Evolutionary conservation across 2,888 invertebrate species (phyloP).

Genomic region (Tryphoninae sp.): DNA sequence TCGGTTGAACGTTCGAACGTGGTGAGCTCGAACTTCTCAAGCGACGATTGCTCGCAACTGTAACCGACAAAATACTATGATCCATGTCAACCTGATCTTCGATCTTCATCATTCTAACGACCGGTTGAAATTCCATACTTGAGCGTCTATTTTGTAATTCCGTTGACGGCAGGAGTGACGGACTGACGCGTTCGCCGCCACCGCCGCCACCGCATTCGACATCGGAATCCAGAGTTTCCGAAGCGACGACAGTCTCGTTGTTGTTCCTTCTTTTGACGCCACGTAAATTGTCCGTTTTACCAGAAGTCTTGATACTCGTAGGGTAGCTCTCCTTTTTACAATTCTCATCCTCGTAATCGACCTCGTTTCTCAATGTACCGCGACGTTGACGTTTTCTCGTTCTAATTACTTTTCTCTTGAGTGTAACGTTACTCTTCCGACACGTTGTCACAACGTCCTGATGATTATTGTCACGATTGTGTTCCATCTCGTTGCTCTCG

Average conservation of each 20-base stretch:
- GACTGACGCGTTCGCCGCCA: constrained; percentile 71
- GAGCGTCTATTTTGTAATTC: constrained; percentile 77
- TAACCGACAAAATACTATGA: constrained; percentile 77
- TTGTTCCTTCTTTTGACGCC: constrained; percentile 51
- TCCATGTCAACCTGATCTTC: constrained; percentile 81
- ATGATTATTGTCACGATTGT: constrained; percentile 35
- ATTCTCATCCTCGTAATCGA: constrained; percentile 72
- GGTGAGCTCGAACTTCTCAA: constrained; percentile 79
- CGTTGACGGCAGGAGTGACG: constrained; percentile 69
- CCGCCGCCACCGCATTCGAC: constrained; percentile 68
- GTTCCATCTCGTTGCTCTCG: constrained; percentile 53
- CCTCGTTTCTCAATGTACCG: constrained; percentile 61
- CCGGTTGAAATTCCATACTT: constrained; percentile 84
- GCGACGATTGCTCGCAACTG: constrained; percentile 78
- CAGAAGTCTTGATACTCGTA: constrained; percentile 23
- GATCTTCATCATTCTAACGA: constrained; percentile 86
- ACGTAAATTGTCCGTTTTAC: constrained; percentile 48
- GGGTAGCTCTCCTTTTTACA: constrained; percentile 67
- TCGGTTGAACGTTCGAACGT: constrained; percentile 72
- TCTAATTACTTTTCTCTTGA: constrained; percentile 43
- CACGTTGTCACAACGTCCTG: constrained; percentile 56
- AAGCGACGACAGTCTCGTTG: constrained; percentile 61
- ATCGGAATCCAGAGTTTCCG: constrained; percentile 71
- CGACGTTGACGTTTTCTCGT: constrained; percentile 68
- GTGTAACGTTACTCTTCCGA: constrained; percentile 60